Evolutionary conservation across 2,113 vertebrate genomes (phyloP).

Genomic region (Saguinus imperator): DNA sequence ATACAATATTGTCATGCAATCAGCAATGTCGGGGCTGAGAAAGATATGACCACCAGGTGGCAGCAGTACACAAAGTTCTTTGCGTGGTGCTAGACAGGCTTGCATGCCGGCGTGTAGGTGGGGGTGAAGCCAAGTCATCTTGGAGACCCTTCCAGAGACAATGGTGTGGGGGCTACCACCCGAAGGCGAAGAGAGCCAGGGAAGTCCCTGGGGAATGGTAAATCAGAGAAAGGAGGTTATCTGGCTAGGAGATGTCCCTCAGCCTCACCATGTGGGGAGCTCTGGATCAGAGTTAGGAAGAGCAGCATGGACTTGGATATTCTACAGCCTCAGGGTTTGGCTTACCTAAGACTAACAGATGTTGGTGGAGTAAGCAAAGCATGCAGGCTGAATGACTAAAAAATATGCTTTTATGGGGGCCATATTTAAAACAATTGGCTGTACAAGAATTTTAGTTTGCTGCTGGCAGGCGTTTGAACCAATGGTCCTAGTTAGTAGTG

Average conservation of each 20-base stretch:
- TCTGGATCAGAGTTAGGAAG: background rate
- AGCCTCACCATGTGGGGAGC: background rate
- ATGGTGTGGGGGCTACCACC: background rate
- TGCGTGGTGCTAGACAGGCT: background rate
- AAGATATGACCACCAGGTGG: constrained; percentile 49
- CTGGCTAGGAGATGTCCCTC: background rate
- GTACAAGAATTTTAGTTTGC: background rate
- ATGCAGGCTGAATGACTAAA: background rate
- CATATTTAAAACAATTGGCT: background rate
- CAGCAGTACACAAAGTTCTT: constrained; percentile 29
- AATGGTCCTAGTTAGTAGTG: background rate
- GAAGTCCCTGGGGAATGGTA: background rate
- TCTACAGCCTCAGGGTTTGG: background rate
- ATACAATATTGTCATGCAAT: background rate
- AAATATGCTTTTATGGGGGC: background rate
- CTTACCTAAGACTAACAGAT: background rate
- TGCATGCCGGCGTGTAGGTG: rapidly evolving
- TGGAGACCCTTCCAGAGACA: background rate
- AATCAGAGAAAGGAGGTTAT: background rate
- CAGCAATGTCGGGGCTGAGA: background rate
- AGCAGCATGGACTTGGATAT: background rate
- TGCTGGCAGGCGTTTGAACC: background rate
- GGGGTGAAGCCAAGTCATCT: background rate
- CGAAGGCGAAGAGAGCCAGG: background rate
- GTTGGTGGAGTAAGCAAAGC: background rate